Base-by-base conservation (phyloP, 2,797 vertebrate species). In the Hybognathus amarus region DNA sequence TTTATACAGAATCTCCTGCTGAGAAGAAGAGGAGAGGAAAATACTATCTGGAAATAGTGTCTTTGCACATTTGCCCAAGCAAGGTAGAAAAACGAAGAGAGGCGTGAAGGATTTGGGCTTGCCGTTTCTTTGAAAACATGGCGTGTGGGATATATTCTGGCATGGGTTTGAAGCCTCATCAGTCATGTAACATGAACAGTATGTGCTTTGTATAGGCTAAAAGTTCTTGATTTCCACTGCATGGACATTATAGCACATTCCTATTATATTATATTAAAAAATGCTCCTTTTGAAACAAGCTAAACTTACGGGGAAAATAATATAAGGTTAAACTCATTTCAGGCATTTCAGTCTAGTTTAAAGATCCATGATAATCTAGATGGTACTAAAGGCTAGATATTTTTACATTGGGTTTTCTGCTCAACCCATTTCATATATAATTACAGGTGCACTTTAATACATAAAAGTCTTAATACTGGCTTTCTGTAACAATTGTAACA, bases 41-140 rank as follows among this genome's bases (percentile, higher is more conserved):
- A 38, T 30, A 18, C 24, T 64, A 45, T 86, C 70, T 77, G 63
- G 47, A 80, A 50, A 82, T 73, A 64, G 76, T 45, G 45, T 56
- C 20, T 77, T 77, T 71, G 45, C 54, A 76, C 73, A 68, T 67
- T 80, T 69, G 20, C 67, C 59, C 13, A 52, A 75, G 75, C 42
- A 73, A 79, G 74, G 9, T 42, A 79, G 47, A 27, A 36, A n/a
- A 78, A 64, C 20, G 59, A 50, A 68, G 70, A 38, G 27, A 80
- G 82, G 38, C 2, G 67, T 56, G 54, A 63, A 50, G 11, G 56
- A 71, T 78, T 68, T 69, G 75, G 50, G 66, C 54, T 47, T 24
- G 54, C 30, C 7, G n/a, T 47, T 50, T 61, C 75, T 78, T 52
- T 27, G 52, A 78, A 83, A 83, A 63, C 40, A 56, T 70, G 75